Evolutionary conservation across 2,113 vertebrate species (phyloP).

Genomic region (Microtus montanus): DNA sequence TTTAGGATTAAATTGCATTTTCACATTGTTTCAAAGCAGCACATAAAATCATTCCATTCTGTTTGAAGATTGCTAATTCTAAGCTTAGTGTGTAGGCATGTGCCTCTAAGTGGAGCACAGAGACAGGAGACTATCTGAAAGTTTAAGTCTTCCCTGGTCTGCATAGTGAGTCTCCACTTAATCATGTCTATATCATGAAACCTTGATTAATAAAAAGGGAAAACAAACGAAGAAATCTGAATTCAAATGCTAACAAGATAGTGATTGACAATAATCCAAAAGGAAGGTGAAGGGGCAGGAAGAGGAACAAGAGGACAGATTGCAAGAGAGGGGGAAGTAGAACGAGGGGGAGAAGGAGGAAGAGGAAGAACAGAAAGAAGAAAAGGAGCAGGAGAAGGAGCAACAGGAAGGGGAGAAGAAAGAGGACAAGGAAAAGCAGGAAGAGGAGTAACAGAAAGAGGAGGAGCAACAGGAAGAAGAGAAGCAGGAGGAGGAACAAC

Average conservation of each 20-base stretch:
- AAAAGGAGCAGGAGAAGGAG: neutral
- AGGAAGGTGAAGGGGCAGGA: neutral
- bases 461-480: too few species aligned
- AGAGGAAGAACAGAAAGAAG: too few species aligned
- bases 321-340: too few species aligned
- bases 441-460: accelerated
- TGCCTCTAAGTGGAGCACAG: neutral
- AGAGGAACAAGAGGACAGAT: neutral
- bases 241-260: neutral
- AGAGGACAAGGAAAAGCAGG: neutral
- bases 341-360: neutral
- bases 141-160: neutral
- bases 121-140: neutral
- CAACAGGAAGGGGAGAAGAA: accelerated
- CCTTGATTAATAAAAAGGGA: neutral
- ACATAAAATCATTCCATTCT: neutral
- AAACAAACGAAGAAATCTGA: neutral
- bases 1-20: neutral
- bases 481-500: accelerated
- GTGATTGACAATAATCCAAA: neutral
- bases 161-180: neutral
- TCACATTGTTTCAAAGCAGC: neutral
- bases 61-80: neutral
- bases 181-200: neutral
- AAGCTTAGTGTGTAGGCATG: neutral